These are phyloP conservation scores for Tridacna crocea DNA, from an alignment of 2,888 invertebrate species.

Conservation along the genomic window DNA sequence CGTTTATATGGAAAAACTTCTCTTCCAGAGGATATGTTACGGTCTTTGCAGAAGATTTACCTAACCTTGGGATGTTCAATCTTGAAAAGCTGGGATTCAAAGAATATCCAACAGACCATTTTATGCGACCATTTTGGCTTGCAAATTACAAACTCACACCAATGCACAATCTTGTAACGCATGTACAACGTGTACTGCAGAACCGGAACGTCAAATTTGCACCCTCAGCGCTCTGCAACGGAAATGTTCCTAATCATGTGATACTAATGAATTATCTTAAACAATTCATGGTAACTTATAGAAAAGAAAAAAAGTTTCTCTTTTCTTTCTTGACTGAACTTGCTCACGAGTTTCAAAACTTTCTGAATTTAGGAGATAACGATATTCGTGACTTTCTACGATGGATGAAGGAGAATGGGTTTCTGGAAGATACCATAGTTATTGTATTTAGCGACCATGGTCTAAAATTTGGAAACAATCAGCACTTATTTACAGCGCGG, in stretches of 20 bases:
- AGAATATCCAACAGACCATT: conserved; percentile 53
- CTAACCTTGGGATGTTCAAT: conserved; percentile 52
- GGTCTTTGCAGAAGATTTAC: conserved; percentile 55
- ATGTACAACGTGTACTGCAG: conserved; percentile 33
- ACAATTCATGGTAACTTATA: conserved; percentile 87
- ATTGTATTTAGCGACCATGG: conserved; percentile 97
- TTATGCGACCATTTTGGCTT: conserved; percentile 57
- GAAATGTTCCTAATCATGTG: conserved; percentile 87
- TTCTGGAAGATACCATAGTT: conserved; percentile 91
- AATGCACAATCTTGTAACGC: conserved; percentile 30
- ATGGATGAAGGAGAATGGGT: conserved; percentile 86
- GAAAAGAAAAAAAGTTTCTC: conserved; percentile 90
- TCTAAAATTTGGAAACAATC: conserved; percentile 89
- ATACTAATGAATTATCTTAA: conserved; percentile 83
- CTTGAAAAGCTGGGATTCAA: conserved; percentile 37
- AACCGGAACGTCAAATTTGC: conserved; percentile 41
- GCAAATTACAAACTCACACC: conserved; percentile 43
- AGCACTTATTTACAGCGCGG: conserved; percentile 94
- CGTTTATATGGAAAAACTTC: conserved; percentile 59
- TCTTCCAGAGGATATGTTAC: conserved; percentile 40
- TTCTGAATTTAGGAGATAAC: conserved; percentile 90
- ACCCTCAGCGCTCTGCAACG: conserved; percentile 86
- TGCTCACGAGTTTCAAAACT: conserved; percentile 94
- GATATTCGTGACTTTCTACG: conserved; percentile 87
- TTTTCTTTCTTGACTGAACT: conserved; percentile 95